A percentile compares a stretch with the other conserved stretches of the same genome.
These are phyloP conservation scores for Platyura marginata DNA, from an alignment of 1,140 invertebrate species.

Conservation along the genomic window DNA sequence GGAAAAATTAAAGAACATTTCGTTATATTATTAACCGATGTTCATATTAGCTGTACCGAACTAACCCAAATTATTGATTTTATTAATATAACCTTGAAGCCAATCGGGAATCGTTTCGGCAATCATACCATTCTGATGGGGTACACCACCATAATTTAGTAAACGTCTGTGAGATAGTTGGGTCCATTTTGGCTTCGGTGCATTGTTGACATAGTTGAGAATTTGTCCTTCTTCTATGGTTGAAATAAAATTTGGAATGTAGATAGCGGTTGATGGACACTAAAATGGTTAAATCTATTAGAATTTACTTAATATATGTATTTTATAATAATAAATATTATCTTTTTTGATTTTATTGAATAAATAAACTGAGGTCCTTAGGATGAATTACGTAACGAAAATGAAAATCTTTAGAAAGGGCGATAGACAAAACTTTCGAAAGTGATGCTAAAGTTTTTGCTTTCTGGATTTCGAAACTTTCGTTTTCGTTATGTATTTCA, in stretches of 20 bases:
- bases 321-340: too few species aligned
- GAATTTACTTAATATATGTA: too few species aligned
- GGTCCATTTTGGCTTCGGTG: constrained; percentile 92
- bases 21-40: too few species aligned
- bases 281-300: neutral
- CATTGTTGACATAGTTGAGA: constrained; percentile 48
- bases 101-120: constrained; percentile 75
- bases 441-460: too few species aligned
- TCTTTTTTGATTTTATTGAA: too few species aligned
- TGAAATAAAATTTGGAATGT: constrained; percentile 83
- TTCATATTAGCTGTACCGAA: neutral
- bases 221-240: constrained; percentile 60
- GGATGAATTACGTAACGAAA: too few species aligned
- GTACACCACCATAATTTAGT: constrained; percentile 93
- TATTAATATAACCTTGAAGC: constrained; percentile 56
- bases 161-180: constrained; percentile 74
- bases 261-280: constrained; percentile 35
- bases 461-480: too few species aligned
- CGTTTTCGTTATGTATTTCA: too few species aligned
- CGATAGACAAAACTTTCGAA: too few species aligned
- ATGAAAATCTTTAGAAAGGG: too few species aligned
- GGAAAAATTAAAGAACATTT: too few species aligned
- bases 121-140: constrained; percentile 86
- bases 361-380: too few species aligned
- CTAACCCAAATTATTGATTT: constrained; percentile 37